These are phyloP conservation scores for Helogale parvula DNA, from an alignment of 2,113 vertebrate genomes.

Conservation along the genomic window DNA sequence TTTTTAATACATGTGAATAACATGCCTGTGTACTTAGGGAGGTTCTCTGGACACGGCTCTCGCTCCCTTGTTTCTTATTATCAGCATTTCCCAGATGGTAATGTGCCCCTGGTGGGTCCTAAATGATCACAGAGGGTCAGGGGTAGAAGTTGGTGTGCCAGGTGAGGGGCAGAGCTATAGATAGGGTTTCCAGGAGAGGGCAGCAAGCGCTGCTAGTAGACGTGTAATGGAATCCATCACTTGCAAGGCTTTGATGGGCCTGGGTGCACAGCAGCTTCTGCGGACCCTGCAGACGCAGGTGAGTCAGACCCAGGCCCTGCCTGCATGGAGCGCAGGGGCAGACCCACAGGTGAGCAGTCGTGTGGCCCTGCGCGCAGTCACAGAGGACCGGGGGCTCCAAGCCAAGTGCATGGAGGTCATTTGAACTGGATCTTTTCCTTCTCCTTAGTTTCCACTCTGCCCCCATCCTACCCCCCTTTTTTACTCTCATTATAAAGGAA, in stretches of 20 bases:
- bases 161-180: background rate
- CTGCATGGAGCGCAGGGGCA: background rate
- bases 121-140: background rate
- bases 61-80: background rate
- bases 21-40: too few species aligned
- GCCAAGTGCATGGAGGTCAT: background rate
- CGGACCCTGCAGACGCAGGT: background rate
- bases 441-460: background rate
- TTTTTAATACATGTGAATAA: background rate
- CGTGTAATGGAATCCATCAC: too few species aligned
- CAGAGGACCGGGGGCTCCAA: background rate
- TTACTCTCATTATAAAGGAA: background rate
- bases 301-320: background rate
- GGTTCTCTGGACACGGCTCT: background rate
- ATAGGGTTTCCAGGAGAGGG: background rate
- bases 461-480: background rate
- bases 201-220: rapidly evolving
- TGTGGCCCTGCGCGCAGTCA: background rate
- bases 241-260: background rate
- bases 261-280: background rate
- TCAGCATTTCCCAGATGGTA: background rate
- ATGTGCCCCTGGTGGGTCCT: background rate
- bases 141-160: background rate
- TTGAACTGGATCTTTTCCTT: background rate
- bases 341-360: background rate